Evolutionary conservation across 2,113 vertebrate species (phyloP), one percentile per base, ranked within the genome.

Genomic region (Hemibagrus wyckioides): DNA sequence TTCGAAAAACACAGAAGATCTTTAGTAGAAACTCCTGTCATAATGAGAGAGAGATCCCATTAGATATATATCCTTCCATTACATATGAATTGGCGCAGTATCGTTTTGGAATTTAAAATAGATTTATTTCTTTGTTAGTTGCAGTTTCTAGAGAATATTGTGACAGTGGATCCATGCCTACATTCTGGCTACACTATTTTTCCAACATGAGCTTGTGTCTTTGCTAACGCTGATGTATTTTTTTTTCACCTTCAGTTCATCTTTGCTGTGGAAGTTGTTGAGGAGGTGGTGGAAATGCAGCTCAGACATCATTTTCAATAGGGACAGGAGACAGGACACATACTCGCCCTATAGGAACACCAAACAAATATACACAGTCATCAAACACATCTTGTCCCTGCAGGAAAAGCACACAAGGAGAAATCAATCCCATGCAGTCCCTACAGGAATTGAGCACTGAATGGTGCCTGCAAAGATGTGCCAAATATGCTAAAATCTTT

Each of bases 231-330:
- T n/a, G 5, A 0, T 75, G 25, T 14, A 48, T 75, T 75, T 80
- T 39, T 36, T 80, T 57, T 14, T 71, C 94, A 99, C 98, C 98
- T 99, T 99, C 30, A 99, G 95, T 87, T 99, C 98, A 90, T 99
- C 98, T 91, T 99, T 99, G 96, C 98, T 99, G 95, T 98, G 98
- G 87, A 99, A 99, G 95, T 97, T 99, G 86, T 99, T 97, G 92
- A 99, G 92, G 88, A 99, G 94, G 91, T 96, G 97, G 71, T 98
- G 98, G 92, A 97, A 99, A 93, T 99, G 98, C 92, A 97, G 95
- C 86, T 99, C 98, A 14, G 97, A 98, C 98, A 99, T 99, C 94
- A 99, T 97, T 83, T 97, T 97, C 75, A 99, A 97, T 80, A 99
- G 94, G 61, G 98, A 99, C 89, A 99, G 94, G 88, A 99, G 97